phyloP scores from a whole-genome alignment of 2,113 vertebrate species.

The Ancistrus triradiatus region DNA sequence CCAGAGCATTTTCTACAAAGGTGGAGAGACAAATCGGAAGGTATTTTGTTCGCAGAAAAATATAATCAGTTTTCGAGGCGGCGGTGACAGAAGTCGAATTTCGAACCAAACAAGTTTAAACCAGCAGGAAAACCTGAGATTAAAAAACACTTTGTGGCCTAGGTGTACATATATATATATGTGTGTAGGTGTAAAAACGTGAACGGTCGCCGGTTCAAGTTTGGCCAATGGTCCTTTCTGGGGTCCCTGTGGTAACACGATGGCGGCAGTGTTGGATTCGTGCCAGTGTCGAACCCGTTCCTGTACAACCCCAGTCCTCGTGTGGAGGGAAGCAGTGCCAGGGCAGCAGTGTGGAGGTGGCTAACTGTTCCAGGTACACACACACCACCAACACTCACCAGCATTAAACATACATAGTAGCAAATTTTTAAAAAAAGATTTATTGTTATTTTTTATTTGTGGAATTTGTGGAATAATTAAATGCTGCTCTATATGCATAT shows the following conservation, averaged over 20 bases:
- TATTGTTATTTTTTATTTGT: no score
- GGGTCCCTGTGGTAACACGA: conserved; percentile 83
- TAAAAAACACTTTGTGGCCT: no score
- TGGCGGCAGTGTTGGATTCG: conserved; percentile 69
- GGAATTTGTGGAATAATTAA: neutral
- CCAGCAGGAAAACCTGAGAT: no score
- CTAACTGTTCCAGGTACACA: conserved; percentile 91
- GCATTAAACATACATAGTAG: no score
- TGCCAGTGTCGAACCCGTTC: conserved; percentile 86
- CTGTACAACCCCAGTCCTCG: conserved; percentile 84
- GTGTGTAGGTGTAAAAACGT: neutral
- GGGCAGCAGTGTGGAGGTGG: conserved; percentile 84
- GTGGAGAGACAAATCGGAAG: no score
- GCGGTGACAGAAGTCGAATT: no score
- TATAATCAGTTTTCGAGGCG: no score
- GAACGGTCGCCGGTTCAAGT: conserved; percentile 85
- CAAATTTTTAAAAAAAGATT: no score
- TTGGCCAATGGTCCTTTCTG: conserved; percentile 82
- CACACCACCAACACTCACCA: conserved; percentile 18
- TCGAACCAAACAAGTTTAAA: no score
- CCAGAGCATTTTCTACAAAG: no score
- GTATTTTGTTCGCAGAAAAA: no score
- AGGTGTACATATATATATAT: neutral
- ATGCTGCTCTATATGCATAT: neutral
- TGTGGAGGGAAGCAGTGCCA: conserved; percentile 88